Conservation (phyloP, 64 coral and sea anemone genomes). For the Anthopleura sola region DNA sequence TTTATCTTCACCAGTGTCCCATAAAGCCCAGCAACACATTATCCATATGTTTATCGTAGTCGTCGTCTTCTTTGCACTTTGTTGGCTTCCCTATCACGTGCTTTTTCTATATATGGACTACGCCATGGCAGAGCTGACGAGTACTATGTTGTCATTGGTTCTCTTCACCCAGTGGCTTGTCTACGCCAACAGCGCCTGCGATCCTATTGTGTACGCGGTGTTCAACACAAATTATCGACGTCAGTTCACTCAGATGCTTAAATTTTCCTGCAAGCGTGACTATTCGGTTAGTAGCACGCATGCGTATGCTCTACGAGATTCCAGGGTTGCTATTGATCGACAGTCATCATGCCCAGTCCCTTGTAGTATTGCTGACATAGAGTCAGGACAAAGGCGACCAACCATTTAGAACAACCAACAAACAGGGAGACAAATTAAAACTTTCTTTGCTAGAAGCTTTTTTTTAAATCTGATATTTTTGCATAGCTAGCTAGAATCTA, state of each 20-base stretch:
- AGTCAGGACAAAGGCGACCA: not conserved
- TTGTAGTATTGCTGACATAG: not conserved
- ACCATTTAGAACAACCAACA: not conserved
- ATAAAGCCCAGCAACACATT: conserved; percentile 39
- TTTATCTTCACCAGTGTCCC: conserved; percentile 9
- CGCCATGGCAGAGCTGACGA: conserved; percentile 7
- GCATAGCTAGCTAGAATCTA: too few species aligned
- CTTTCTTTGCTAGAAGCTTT: too few species aligned
- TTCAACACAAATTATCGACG: conserved; percentile 54
- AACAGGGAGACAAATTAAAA: too few species aligned
- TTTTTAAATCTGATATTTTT: too few species aligned
- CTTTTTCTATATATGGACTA: conserved; percentile 51
- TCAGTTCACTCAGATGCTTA: conserved; percentile 38
- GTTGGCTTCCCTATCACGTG: conserved; percentile 71
- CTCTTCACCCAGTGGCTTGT: conserved; percentile 72
- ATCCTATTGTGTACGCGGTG: conserved; percentile 56
- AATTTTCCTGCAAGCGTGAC: not conserved
- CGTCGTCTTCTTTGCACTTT: conserved; percentile 55
- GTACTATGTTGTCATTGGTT: conserved; percentile 37
- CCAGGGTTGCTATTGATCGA: not conserved
- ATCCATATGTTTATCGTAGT: conserved; percentile 56
- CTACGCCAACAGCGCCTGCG: conserved; percentile 67
- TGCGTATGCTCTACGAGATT: not conserved
- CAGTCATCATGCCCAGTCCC: conserved; percentile 2
- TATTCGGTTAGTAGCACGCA: conserved; percentile 3